These are phyloP conservation scores for Zhengitettix transpicula DNA, from an alignment of 2,888 invertebrate genomes.

Conservation along the genomic window DNA sequence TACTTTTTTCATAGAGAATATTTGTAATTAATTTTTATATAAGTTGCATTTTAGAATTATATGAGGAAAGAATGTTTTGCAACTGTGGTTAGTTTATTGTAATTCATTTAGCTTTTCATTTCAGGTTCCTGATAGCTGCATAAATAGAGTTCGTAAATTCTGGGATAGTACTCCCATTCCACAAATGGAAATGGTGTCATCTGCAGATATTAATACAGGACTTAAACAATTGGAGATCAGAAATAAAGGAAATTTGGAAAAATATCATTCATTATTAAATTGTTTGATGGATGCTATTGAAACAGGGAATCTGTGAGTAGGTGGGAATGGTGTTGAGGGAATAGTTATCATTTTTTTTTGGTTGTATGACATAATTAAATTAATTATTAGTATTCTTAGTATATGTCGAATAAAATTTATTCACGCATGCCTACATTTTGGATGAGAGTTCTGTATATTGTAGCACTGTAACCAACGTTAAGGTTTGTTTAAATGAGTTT, in stretches of 20 bases:
- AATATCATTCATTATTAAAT: slow-evolving; percentile 34
- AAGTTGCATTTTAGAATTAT: too few species aligned
- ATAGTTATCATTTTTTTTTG: neutral
- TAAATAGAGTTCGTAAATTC: slow-evolving; percentile 32
- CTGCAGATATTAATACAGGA: slow-evolving; percentile 26
- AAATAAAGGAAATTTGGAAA: slow-evolving; percentile 30
- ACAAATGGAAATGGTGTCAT: slow-evolving; percentile 19
- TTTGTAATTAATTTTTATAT: too few species aligned
- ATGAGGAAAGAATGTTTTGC: too few species aligned
- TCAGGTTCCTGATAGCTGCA: slow-evolving; percentile 33
- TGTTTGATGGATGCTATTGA: slow-evolving; percentile 36
- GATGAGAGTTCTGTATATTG: too few species aligned
- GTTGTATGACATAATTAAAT: neutral
- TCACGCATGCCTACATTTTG: slow-evolving; percentile 10
- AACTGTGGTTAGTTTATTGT: too few species aligned
- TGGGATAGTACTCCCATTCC: slow-evolving; percentile 24
- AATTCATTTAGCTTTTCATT: slow-evolving; percentile 14
- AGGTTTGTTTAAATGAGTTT: too few species aligned
- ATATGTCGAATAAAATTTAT: neutral
- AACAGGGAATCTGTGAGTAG: slow-evolving; percentile 31
- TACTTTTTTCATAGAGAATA: too few species aligned
- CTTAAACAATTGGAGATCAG: slow-evolving; percentile 20
- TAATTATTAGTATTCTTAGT: neutral
- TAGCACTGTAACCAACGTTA: too few species aligned
- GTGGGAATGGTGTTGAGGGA: neutral